A percentile compares a stretch with the other conserved stretches of the same genome.
phyloP scores from a whole-genome alignment of 2,797 vertebrate genomes.

The Alca torda region DNA sequence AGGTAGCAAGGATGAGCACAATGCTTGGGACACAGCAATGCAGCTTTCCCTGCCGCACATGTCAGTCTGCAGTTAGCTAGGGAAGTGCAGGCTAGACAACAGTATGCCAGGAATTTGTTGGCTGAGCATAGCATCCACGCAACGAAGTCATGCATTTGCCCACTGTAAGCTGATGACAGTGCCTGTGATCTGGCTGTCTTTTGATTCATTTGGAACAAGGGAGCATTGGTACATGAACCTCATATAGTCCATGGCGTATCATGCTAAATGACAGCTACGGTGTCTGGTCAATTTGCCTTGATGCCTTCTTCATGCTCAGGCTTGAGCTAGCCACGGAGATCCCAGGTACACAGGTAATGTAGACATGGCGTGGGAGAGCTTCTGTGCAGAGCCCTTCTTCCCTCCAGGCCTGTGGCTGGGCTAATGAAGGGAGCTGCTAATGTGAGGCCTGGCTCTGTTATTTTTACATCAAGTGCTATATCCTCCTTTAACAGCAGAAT shows the following conservation, averaged over 20 bases:
- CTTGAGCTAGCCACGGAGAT: not conserved
- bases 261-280: not conserved
- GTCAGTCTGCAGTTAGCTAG: not conserved
- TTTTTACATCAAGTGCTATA: not conserved
- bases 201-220: not conserved
- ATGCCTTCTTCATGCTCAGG: not conserved
- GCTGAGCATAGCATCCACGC: not conserved
- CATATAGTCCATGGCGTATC: accelerated
- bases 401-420: not conserved
- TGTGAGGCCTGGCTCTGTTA: not conserved
- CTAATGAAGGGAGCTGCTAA: not conserved
- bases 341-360: not conserved
- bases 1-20: not conserved
- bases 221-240: not conserved
- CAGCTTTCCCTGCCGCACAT: not conserved
- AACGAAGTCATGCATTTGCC: not conserved
- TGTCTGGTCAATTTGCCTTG: not conserved
- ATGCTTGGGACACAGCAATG: not conserved
- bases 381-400: not conserved
- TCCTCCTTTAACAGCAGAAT: not conserved
- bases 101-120: not conserved
- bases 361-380: not conserved
- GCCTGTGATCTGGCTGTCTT: not conserved
- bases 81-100: not conserved
- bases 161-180: not conserved